phyloP scores from a whole-genome alignment of 2,113 vertebrate species.

The Sinocyclocheilus grahami region DNA sequence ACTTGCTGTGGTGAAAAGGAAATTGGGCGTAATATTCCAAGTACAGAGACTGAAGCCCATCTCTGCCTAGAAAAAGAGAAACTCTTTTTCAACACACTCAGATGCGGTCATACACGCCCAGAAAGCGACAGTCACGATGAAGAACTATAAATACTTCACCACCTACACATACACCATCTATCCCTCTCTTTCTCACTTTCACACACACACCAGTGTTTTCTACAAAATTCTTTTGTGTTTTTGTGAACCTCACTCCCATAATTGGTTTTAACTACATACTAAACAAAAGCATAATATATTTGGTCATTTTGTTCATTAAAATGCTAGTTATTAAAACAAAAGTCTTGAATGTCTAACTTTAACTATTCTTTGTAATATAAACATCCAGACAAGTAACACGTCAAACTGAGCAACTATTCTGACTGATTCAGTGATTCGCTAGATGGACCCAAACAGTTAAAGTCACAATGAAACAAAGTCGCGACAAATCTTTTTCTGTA shows the following conservation, averaged over 20 bases:
- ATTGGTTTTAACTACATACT: background rate
- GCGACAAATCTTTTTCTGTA: background rate
- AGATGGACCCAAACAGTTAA: background rate
- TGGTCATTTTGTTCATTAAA: background rate
- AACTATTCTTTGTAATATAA: background rate
- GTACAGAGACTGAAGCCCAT: slow-evolving; percentile 1
- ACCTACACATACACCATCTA: slow-evolving; percentile 33
- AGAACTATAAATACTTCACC: slow-evolving; percentile 52
- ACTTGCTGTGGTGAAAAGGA: background rate
- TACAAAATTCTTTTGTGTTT: background rate
- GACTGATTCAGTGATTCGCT: background rate
- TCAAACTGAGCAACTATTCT: background rate
- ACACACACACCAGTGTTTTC: background rate
- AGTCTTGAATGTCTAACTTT: background rate
- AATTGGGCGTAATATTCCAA: slow-evolving; percentile 37
- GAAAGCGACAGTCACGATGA: slow-evolving; percentile 44
- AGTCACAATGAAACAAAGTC: background rate
- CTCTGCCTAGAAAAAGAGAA: slow-evolving; percentile 17
- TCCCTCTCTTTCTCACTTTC: background rate
- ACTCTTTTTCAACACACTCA: background rate
- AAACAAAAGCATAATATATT: background rate
- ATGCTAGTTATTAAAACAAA: background rate
- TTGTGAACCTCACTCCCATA: background rate
- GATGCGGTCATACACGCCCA: slow-evolving; percentile 29
- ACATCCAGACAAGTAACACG: background rate